Base-by-base conservation (phyloP, 2,113 vertebrate species). In the Phylloscopus whistleri region DNA sequence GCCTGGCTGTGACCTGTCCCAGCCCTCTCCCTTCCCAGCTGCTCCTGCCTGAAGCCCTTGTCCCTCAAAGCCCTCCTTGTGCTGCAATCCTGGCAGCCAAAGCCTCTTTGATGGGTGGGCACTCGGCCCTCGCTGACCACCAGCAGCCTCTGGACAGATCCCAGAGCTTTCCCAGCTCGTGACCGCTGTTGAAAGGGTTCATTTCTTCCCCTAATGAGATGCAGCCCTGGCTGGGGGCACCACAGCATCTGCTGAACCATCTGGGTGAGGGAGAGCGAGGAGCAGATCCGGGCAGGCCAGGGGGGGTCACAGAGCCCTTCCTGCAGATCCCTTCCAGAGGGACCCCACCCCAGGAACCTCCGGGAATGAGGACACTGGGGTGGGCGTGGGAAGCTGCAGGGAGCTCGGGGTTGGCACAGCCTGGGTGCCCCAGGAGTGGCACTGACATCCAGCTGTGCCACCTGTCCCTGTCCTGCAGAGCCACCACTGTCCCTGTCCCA, bases 181-280 rank as follows among this genome's bases (percentile, higher is more conserved):
- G 90, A 41, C 81, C 84, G 3, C 93, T 49, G 67, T 14, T 94
- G 89, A 93, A 96, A 96, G 94, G 82, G 83, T 93, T 95, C 92
- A 35, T 96, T 95, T 92, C 90, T 95, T 90, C 82, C 68, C 79
- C 60, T 96, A 95, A 91, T 35, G 88, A 95, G 94, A 93, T 59
- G 87, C 94, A 94, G 90, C 56, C 93, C 88, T 95, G 3, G 48
- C 93, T 80, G 93, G 88, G 91, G 93, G 90, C 84, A 93, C 44
- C 52, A 15, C 51, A 79, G 91, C 93, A 76, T 90, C 94, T 95
- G 67, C 74, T 41, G n/a, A 82, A 30, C 84, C 24, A 52, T 64
- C 51, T 16, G 84, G 41, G 35, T 0, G 1, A 46, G 68, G 76
- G 67, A n/a, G 10, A 31, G 83, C 6, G 16, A 58, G 68, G 62